Conservation (phyloP, 2,888 invertebrate genomes). For the Sphinx pinastri region DNA sequence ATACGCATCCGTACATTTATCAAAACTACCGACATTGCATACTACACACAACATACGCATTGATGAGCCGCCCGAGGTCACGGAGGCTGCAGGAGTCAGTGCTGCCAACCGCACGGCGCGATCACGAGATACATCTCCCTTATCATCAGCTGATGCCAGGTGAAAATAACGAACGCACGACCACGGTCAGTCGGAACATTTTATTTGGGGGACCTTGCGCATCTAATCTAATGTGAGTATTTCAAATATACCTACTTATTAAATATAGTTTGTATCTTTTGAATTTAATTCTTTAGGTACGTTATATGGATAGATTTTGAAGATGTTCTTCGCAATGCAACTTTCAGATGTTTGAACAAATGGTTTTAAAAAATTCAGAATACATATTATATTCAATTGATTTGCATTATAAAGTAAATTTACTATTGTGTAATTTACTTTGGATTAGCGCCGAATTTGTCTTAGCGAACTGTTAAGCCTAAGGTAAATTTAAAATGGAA, state of each 20-base stretch:
- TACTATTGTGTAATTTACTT: neutral
- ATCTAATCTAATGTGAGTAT: conserved; percentile 51
- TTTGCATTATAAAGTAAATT: neutral
- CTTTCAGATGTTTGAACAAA: conserved; percentile 2
- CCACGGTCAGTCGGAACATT: conserved; percentile 45
- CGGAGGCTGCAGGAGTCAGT: conserved; percentile 73
- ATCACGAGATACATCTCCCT: conserved; percentile 81
- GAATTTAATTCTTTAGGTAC: neutral
- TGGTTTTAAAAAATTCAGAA: neutral
- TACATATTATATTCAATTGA: neutral
- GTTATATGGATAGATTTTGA: neutral
- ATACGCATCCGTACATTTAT: neutral
- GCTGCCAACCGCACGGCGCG: conserved; percentile 68
- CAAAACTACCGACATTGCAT: conserved; percentile 16
- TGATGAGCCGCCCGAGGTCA: conserved; percentile 54
- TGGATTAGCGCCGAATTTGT: neutral
- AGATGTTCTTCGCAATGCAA: neutral
- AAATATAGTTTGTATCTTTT: neutral
- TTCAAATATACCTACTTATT: conserved; percentile 7
- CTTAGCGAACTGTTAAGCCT: neutral
- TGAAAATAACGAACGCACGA: conserved; percentile 56
- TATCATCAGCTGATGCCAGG: conserved; percentile 77
- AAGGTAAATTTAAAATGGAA: neutral
- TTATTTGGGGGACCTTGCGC: conserved; percentile 41
- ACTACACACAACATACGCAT: conserved; percentile 37